Percentiles rank a stretch among this genome's conserved stretches.
Conservation (phyloP, 23 tunicate species). For the Trididemnum clinides region DNA sequence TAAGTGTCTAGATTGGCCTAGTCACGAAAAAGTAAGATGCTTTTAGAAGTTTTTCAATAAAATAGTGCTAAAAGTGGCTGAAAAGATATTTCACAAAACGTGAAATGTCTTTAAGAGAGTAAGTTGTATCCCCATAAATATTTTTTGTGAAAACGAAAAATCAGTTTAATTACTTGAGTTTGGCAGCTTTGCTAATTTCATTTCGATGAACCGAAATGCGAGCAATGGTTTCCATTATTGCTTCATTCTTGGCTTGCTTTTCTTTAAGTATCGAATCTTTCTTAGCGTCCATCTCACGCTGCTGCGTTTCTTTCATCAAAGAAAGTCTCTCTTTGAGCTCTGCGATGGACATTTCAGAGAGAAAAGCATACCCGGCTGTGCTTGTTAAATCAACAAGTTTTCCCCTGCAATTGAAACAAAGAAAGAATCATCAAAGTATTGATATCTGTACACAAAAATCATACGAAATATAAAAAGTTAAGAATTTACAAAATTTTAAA, state of each 20-base stretch:
- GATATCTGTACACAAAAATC: no score
- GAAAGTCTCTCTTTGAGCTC: conserved; percentile 82
- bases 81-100: no score
- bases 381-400: conserved; percentile 84
- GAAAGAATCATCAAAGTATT: no score
- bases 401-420: no score
- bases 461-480: no score
- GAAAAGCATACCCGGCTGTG: conserved; percentile 92
- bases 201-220: conserved; percentile 69
- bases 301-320: conserved; percentile 64
- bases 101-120: no score
- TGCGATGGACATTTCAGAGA: conserved; percentile 95
- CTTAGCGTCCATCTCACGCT: conserved; percentile 61
- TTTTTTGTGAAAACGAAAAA: not conserved
- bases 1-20: no score
- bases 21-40: no score
- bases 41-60: not conserved
- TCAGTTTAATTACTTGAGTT: conserved; percentile 49
- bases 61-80: no score
- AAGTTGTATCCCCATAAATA: no score
- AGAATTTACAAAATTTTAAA: no score
- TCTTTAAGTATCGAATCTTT: conserved; percentile 61
- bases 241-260: conserved; percentile 77
- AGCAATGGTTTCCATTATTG: conserved; percentile 73
- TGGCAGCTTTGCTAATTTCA: conserved; percentile 77